Evolutionary conservation across 2,888 invertebrate species (phyloP).

Genomic region (Diarsia dahlii): DNA sequence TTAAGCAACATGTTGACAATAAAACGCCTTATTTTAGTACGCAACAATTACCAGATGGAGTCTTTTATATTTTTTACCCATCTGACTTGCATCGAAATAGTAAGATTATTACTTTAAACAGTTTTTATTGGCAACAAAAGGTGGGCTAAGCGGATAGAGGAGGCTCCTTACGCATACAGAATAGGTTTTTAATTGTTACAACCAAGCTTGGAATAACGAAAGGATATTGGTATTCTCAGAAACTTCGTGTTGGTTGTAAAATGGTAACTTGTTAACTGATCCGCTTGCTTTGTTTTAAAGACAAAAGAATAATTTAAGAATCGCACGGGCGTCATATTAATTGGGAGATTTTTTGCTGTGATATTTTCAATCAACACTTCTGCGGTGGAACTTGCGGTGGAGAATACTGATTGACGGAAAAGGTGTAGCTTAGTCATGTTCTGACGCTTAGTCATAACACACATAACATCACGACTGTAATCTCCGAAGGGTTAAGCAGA

Average conservation of each 20-base stretch:
- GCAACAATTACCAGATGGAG: constrained; percentile 76
- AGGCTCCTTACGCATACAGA: constrained; percentile 80
- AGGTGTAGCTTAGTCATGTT: neutral
- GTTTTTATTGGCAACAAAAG: constrained; percentile 85
- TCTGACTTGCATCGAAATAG: constrained; percentile 82
- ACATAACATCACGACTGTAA: no score
- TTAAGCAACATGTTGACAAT: constrained; percentile 81
- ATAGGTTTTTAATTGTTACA: constrained; percentile 86
- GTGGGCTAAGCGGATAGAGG: constrained; percentile 79
- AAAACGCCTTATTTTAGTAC: constrained; percentile 79
- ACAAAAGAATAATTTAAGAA: constrained; percentile 67
- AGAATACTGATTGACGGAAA: constrained; percentile 5
- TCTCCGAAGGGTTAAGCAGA: no score
- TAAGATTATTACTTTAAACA: constrained; percentile 79
- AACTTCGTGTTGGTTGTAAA: constrained; percentile 73
- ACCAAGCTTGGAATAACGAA: constrained; percentile 79
- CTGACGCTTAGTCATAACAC: neutral
- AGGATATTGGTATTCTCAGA: constrained; percentile 82
- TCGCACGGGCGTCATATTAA: constrained; percentile 62
- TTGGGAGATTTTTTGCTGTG: constrained; percentile 45
- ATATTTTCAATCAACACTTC: constrained; percentile 34
- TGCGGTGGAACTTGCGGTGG: neutral
- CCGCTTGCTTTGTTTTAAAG: constrained; percentile 69
- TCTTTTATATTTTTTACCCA: constrained; percentile 76
- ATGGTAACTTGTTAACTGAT: constrained; percentile 70